Evolutionary conservation across 2,113 vertebrate species (phyloP).

Genomic region (Phalacrocorax aristotelis): DNA sequence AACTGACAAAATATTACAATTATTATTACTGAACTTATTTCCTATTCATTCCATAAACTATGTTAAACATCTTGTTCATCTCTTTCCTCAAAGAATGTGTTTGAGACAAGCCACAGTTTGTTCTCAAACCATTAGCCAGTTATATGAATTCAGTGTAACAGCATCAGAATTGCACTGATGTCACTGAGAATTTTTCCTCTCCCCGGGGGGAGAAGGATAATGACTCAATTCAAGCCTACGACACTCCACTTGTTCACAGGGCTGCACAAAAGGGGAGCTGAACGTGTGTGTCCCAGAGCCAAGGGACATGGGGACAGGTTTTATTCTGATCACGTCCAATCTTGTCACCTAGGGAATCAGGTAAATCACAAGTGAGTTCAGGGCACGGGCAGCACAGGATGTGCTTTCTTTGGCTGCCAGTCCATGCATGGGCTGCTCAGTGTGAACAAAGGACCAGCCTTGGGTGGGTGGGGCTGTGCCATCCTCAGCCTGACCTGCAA

Average conservation of each 20-base stretch:
- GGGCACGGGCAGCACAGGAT: background rate
- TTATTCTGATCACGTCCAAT: background rate
- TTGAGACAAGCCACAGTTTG: background rate
- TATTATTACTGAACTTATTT: background rate
- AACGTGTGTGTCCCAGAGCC: background rate
- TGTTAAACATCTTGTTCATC: background rate
- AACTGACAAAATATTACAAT: background rate
- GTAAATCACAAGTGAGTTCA: background rate
- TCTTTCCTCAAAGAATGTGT: background rate
- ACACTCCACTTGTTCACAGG: background rate
- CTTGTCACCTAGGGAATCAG: background rate
- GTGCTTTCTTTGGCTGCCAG: background rate
- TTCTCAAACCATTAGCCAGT: background rate
- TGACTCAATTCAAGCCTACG: rapidly evolving
- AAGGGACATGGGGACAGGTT: background rate
- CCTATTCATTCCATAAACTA: background rate
- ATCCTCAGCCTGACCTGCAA: background rate
- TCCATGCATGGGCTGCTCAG: background rate
- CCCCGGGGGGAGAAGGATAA: no score
- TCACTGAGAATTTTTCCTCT: background rate
- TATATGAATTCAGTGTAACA: background rate
- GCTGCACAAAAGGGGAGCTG: background rate
- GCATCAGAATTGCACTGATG: rapidly evolving
- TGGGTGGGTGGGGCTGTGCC: background rate
- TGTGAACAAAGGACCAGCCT: background rate